Evolutionary conservation across 2,888 invertebrate genomes (phyloP), one percentile per base, ranked within the genome.

Genomic region (Ethmia dodecea): DNA sequence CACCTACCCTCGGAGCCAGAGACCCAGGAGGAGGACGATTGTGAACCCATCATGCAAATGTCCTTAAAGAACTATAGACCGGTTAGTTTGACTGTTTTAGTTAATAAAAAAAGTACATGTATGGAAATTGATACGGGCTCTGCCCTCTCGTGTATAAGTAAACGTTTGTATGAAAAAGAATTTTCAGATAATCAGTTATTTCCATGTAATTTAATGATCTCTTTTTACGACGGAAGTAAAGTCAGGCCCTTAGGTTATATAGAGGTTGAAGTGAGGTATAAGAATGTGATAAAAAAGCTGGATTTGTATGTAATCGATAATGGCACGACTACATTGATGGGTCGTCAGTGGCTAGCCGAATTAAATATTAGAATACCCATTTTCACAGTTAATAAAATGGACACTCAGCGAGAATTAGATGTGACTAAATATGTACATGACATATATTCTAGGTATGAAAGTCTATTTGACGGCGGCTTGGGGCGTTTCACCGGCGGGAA

Each of bases 101-200:
- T 47, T 3, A 28, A 44, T 10, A 22, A 29, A 8, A 18, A 10
- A 5, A 10, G 26, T 0, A 29, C 45, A 2, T 6, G 13, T 10
- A 45, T 48, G 45, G 43, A 43, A 31, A 29, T 43, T 0, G 45
- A 48, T 30, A 48, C 45, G 1, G 44, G 45, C 1, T 31, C 42
- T n/a, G 35, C 35, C 11, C 18, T 29, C 8, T 31, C 35, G 2
- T 35, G 35, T 18, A 30, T 35, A n/a, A 43, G 29, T 33, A 36
- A 29, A 10, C 15, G 22, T 2, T 37, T 29, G 1, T 46, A 46
- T 10, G 13, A 26, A 8, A 25, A 27, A 24, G 31, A 33, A 5
- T 37, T 43, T 35, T 11, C 13, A 6, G 5, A 35, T 14, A 13
- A 16, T 5, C 43, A 24, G 26, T 33, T 46, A 16, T 26, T 43